A percentile compares a stretch with the other conserved stretches of the same genome.
Conservation (phyloP, 2,797 vertebrate genomes). For the Sylvia borin region DNA sequence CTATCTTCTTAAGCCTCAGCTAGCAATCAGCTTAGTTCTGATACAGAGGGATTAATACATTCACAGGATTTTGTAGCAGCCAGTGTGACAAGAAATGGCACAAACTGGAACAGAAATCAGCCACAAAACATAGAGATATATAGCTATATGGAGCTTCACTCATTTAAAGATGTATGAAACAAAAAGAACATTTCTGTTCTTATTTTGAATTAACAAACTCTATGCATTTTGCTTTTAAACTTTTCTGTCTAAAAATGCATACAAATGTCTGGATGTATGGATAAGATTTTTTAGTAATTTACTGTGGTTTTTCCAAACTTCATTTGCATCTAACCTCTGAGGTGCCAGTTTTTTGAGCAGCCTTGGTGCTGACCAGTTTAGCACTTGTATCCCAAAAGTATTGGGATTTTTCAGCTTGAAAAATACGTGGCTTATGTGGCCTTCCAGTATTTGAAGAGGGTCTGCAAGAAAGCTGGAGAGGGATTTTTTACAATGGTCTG, state of each 20-base stretch:
- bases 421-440: background rate
- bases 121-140: background rate
- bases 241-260: background rate
- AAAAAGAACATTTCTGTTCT: background rate
- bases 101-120: background rate
- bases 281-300: background rate
- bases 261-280: background rate
- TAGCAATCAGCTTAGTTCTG: conserved; percentile 51
- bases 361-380: background rate
- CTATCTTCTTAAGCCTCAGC: conserved; percentile 31
- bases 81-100: background rate
- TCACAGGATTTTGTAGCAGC: conserved; percentile 9
- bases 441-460: background rate
- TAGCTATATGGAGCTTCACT: background rate
- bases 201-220: background rate
- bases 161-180: background rate
- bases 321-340: background rate
- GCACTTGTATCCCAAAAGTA: background rate
- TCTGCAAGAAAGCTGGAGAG: background rate
- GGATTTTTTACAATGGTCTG: background rate
- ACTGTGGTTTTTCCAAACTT: background rate
- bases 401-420: background rate
- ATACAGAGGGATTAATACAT: conserved; percentile 36
- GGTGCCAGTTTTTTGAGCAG: background rate
- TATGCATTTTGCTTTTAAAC: background rate